Evolutionary conservation across 2,113 vertebrate species (phyloP).

Genomic region (Sceloporus undulatus): DNA sequence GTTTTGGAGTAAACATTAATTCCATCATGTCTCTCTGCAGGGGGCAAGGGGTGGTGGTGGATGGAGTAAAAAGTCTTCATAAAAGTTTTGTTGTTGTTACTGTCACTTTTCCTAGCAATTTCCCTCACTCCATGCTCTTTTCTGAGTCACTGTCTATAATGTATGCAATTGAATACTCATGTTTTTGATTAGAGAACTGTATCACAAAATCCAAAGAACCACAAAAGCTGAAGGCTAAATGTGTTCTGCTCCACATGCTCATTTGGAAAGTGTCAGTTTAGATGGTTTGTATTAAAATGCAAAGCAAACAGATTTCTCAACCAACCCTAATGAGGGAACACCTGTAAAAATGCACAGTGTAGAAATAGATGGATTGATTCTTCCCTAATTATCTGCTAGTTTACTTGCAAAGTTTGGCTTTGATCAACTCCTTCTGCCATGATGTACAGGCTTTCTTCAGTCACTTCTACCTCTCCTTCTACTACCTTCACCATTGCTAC

Average conservation of each 20-base stretch:
- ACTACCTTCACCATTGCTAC: not conserved
- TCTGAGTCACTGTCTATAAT: no score
- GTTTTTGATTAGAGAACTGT: no score
- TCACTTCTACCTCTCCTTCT: constrained; percentile 50
- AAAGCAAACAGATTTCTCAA: not conserved
- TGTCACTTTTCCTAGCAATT: no score
- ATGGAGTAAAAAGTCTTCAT: no score
- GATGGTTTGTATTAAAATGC: not conserved
- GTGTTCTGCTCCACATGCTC: not conserved
- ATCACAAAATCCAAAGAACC: no score
- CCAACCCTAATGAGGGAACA: not conserved
- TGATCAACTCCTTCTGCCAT: constrained; percentile 41
- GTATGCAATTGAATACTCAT: no score
- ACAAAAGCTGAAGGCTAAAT: no score
- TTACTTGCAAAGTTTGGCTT: constrained; percentile 25
- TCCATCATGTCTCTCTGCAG: no score
- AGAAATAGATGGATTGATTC: not conserved
- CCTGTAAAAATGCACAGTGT: not conserved
- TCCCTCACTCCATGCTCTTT: no score
- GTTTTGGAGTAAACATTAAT: no score
- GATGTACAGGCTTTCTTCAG: constrained; percentile 37
- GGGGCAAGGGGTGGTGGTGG: no score
- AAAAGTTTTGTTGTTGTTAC: no score
- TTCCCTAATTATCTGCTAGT: constrained; percentile 20
- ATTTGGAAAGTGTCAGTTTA: not conserved